A percentile compares a stretch with the other conserved stretches of the same genome.
phyloP scores from a whole-genome alignment of 2,797 vertebrate genomes.

The Loris lydekkerianus region DNA sequence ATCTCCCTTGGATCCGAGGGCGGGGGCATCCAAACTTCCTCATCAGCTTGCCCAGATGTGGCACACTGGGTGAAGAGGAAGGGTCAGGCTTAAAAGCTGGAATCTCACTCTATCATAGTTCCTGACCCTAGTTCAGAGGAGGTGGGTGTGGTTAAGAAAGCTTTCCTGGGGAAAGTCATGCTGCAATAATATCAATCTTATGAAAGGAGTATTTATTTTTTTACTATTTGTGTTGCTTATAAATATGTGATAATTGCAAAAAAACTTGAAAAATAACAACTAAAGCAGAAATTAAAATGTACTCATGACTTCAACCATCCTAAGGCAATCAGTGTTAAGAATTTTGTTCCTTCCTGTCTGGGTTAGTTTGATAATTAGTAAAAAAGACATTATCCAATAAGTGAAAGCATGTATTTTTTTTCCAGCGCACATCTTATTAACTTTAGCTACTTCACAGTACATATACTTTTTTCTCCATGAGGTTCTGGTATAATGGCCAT shows the following conservation, averaged over 20 bases:
- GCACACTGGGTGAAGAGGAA: not conserved
- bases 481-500: not conserved
- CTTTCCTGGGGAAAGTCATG: not conserved
- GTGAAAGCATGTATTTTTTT: not conserved
- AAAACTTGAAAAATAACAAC: not conserved
- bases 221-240: not conserved
- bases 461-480: not conserved
- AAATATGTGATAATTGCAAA: not conserved
- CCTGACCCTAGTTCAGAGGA: not conserved
- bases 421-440: not conserved
- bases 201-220: not conserved
- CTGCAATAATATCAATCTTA: not conserved
- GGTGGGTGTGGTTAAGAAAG: not conserved
- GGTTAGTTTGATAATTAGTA: not conserved
- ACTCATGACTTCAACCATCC: not conserved
- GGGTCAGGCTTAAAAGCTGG: not conserved
- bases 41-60: not conserved
- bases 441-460: not conserved
- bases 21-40: not conserved
- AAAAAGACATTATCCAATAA: not conserved
- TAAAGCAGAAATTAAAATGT: conserved; percentile 58
- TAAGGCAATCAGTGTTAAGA: not conserved
- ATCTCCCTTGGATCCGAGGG: not conserved
- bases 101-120: too few relatives aligned
- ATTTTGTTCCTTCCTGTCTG: not conserved